Percentiles rank a stretch among this genome's conserved stretches.
phyloP scores from a whole-genome alignment of 1,140 invertebrate genomes.

The Protaetia brevitarsis region DNA sequence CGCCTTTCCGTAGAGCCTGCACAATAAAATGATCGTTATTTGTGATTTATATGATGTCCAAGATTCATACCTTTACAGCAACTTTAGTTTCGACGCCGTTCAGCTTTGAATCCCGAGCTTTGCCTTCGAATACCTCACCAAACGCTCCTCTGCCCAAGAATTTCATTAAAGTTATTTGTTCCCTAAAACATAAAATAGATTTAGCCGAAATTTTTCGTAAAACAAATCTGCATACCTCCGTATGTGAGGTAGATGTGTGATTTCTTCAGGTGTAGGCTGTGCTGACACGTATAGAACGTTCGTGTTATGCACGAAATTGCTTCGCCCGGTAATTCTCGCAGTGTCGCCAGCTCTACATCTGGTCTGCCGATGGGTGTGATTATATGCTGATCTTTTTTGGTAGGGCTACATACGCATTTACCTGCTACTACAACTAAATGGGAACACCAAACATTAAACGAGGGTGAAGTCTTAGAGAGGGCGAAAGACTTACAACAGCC shows the following conservation, averaged over 20 bases:
- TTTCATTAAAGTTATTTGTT: constrained; percentile 77
- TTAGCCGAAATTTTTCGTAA: background rate
- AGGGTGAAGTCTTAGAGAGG: background rate
- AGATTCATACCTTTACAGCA: too few relatives aligned
- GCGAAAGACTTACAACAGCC: constrained; percentile 45
- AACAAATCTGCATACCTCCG: constrained; percentile 54
- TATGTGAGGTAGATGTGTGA: constrained; percentile 79
- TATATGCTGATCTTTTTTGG: constrained; percentile 53
- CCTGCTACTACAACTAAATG: constrained; percentile 31
- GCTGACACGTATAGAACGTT: constrained; percentile 74
- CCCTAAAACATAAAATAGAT: constrained; percentile 32
- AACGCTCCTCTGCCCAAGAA: constrained; percentile 95
- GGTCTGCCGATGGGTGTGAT: constrained; percentile 51
- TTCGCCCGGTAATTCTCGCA: constrained; percentile 77
- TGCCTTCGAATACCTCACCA: constrained; percentile 93
- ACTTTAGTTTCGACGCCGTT: constrained; percentile 62
- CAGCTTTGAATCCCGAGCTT: constrained; percentile 63
- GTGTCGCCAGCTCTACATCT: constrained; percentile 81
- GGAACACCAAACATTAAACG: background rate
- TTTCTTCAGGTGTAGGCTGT: constrained; percentile 55
- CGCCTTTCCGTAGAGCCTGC: constrained; percentile 88
- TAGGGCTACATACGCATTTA: constrained; percentile 48
- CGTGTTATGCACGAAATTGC: constrained; percentile 71
- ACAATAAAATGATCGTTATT: constrained; percentile 31
- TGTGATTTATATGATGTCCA: too few relatives aligned